Evolutionary conservation across 2,797 vertebrate genomes (phyloP).

Genomic region (Gobionotothen gibberifrons): DNA sequence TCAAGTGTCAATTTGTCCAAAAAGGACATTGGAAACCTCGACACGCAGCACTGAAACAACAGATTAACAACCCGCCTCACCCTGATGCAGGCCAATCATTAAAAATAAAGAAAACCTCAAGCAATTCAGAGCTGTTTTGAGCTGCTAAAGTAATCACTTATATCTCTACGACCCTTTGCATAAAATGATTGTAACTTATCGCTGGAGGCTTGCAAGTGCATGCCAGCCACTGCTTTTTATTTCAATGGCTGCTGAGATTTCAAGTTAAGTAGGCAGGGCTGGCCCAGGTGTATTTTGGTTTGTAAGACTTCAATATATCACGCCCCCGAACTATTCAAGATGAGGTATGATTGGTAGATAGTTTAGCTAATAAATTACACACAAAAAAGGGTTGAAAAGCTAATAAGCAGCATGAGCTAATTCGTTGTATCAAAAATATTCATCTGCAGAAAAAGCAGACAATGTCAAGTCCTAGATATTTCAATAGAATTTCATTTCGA

Average conservation of each 20-base stretch:
- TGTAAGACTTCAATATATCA: neutral
- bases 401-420: neutral
- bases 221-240: neutral
- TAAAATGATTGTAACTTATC: neutral
- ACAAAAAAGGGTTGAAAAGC: no score
- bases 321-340: neutral
- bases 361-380: neutral
- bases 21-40: constrained; percentile 21
- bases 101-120: constrained; percentile 1
- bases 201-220: neutral
- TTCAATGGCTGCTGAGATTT: constrained; percentile 5
- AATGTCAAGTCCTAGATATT: neutral
- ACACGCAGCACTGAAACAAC: constrained; percentile 16
- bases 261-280: neutral
- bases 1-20: constrained; percentile 17
- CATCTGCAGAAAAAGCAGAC: neutral
- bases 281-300: neutral
- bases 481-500: neutral
- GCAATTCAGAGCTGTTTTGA: neutral
- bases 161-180: neutral
- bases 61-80: constrained; percentile 17
- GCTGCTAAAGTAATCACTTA: neutral
- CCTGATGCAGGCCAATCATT: neutral
- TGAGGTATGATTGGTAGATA: neutral
- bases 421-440: neutral